Evolutionary conservation across 1,140 invertebrate species (phyloP).

Genomic region (Ladona fulva): DNA sequence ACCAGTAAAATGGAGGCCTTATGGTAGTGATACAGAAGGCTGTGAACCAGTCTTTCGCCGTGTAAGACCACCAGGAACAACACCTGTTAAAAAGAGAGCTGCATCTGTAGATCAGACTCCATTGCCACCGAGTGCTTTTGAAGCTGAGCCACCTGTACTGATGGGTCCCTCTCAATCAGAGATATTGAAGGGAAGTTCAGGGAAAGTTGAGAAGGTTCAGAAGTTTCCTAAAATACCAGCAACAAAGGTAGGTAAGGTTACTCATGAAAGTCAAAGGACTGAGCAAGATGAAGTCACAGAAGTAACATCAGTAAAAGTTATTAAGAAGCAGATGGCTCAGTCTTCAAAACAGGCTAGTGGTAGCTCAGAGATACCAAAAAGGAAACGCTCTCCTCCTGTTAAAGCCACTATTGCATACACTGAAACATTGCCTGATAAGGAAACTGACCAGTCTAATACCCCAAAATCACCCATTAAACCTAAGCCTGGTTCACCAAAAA

Average conservation of each 20-base stretch:
- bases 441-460: slow-evolving; percentile 2
- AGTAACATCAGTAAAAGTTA: slow-evolving; percentile 14
- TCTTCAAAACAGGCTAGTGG: not conserved
- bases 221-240: not conserved
- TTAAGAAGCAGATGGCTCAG: not conserved
- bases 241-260: not conserved
- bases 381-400: slow-evolving; percentile 29
- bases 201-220: slow-evolving; percentile 26
- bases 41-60: slow-evolving; percentile 38
- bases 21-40: slow-evolving; percentile 56
- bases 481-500: slow-evolving; percentile 48
- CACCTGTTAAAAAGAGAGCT: slow-evolving; percentile 34
- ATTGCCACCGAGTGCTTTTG: slow-evolving; percentile 48
- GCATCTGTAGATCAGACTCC: slow-evolving; percentile 46
- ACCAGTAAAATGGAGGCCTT: slow-evolving; percentile 50
- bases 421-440: slow-evolving; percentile 21
- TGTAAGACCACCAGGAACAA: slow-evolving; percentile 41
- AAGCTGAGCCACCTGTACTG: slow-evolving; percentile 38
- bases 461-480: slow-evolving; percentile 20
- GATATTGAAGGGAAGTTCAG: too few species aligned
- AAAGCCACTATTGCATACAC: slow-evolving; percentile 21
- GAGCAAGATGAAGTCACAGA: slow-evolving; percentile 21
- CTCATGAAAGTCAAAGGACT: not conserved
- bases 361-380: slow-evolving; percentile 24
- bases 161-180: slow-evolving; percentile 40